These are phyloP conservation scores for Drosophila seguyi DNA, from an alignment of 1,140 invertebrate species.

Conservation along the genomic window DNA sequence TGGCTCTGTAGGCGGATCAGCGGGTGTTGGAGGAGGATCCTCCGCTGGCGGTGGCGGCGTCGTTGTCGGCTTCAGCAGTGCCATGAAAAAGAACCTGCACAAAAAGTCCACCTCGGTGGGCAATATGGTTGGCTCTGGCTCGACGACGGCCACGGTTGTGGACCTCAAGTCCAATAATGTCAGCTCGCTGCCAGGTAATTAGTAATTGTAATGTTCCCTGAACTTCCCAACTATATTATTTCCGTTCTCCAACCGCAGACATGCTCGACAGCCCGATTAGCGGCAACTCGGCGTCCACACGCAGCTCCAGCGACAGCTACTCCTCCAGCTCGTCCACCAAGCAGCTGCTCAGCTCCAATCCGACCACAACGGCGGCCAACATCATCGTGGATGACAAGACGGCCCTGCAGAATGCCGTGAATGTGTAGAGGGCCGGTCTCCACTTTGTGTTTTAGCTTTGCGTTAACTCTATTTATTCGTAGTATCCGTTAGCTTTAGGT, in stretches of 20 bases:
- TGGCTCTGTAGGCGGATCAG: conserved; percentile 16
- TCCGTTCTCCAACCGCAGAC: conserved; percentile 27
- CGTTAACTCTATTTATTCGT: conserved; percentile 50
- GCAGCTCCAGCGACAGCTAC: conserved; percentile 91
- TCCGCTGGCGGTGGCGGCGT: conserved; percentile 10
- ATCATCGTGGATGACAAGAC: conserved; percentile 83
- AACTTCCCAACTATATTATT: fast-evolving
- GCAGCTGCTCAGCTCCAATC: conserved; percentile 87
- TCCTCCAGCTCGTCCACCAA: conserved; percentile 90
- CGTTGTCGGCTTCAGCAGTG: conserved; percentile 60
- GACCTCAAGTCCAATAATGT: conserved; percentile 71
- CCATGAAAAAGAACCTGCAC: conserved; percentile 70
- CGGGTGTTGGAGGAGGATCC: conserved; percentile 7
- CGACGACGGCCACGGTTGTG: conserved; percentile 23
- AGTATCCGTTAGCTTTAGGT: conserved; percentile 45
- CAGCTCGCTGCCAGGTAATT: conserved; percentile 78
- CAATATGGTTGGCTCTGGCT: conserved; percentile 71
- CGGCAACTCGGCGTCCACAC: conserved; percentile 87
- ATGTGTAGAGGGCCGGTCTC: conserved; percentile 58
- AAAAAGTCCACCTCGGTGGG: conserved; percentile 83
- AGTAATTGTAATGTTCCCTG: background rate
- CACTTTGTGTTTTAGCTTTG: conserved; percentile 36
- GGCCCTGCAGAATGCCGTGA: conserved; percentile 80
- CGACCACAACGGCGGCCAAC: conserved; percentile 78
- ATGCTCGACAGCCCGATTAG: conserved; percentile 88